Conservation (phyloP, 2,113 vertebrate species). For the mouse (Mus musculus) region DNA sequence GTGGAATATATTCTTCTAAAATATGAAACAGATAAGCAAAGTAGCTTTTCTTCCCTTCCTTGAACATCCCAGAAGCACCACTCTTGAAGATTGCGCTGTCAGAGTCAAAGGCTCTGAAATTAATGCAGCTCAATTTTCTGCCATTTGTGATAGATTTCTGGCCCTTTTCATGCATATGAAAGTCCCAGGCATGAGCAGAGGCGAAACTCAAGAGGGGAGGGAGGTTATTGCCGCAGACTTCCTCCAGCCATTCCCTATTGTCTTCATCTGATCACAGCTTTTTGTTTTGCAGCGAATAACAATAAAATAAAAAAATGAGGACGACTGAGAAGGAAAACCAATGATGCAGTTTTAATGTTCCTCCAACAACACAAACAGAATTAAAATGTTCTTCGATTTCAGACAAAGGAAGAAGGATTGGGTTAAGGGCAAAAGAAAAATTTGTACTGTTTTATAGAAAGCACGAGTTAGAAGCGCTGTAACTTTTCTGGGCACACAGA, state of each 20-base stretch:
- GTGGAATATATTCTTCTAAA: slow-evolving; percentile 75
- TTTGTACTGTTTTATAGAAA: slow-evolving; percentile 20
- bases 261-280: slow-evolving; percentile 68
- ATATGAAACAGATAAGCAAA: slow-evolving; percentile 78
- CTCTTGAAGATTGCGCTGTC: slow-evolving; percentile 75
- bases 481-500: slow-evolving; percentile 19
- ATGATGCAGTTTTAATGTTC: slow-evolving; percentile 53
- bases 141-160: slow-evolving; percentile 77
- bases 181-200: slow-evolving; percentile 52
- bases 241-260: slow-evolving; percentile 55
- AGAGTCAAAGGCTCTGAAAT: slow-evolving; percentile 80
- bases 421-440: slow-evolving; percentile 52
- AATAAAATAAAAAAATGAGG: slow-evolving; percentile 74
- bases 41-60: slow-evolving; percentile 77
- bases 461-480: not conserved
- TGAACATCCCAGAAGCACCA: slow-evolving; percentile 63
- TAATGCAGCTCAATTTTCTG: slow-evolving; percentile 82
- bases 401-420: slow-evolving; percentile 65
- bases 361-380: slow-evolving; percentile 67
- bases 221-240: slow-evolving; percentile 45
- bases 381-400: slow-evolving; percentile 74
- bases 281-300: slow-evolving; percentile 73
- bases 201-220: slow-evolving; percentile 37
- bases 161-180: slow-evolving; percentile 66
- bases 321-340: slow-evolving; percentile 60